These are phyloP conservation scores for Myotis planiceps DNA, from an alignment of 2,797 vertebrate species.

Conservation along the genomic window DNA sequence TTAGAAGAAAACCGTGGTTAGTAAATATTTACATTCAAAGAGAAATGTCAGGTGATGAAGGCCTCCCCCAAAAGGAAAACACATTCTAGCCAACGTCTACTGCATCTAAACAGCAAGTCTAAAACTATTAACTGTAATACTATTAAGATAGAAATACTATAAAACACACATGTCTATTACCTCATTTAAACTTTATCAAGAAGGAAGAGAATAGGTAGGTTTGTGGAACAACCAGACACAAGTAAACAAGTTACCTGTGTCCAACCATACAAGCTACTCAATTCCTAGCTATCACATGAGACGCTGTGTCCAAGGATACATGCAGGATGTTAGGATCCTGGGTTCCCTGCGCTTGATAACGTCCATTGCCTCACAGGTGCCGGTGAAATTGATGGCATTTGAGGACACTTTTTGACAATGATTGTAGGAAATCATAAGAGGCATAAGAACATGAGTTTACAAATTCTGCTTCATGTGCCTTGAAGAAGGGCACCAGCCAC, in stretches of 20 bases:
- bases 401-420: not conserved
- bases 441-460: not conserved
- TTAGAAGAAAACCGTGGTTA: not conserved
- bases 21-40: not conserved
- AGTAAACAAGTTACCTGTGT: not conserved
- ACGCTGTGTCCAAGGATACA: not conserved
- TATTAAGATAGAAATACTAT: not conserved
- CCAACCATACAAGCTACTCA: not conserved
- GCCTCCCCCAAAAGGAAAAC: not conserved
- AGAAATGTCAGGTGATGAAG: not conserved
- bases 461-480: not conserved
- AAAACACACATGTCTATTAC: not conserved
- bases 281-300: not conserved
- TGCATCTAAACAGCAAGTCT: not conserved
- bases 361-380: not conserved
- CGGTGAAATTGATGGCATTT: not conserved
- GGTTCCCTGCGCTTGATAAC: not conserved
- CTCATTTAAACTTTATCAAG: not conserved
- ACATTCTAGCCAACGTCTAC: not conserved
- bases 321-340: not conserved
- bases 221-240: not conserved
- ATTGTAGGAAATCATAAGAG: not conserved
- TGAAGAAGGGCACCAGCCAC: not conserved
- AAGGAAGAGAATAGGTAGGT: not conserved
- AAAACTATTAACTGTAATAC: not conserved